phyloP scores from a whole-genome alignment of 1,140 invertebrate genomes.

The Pteromalus puparum region DNA sequence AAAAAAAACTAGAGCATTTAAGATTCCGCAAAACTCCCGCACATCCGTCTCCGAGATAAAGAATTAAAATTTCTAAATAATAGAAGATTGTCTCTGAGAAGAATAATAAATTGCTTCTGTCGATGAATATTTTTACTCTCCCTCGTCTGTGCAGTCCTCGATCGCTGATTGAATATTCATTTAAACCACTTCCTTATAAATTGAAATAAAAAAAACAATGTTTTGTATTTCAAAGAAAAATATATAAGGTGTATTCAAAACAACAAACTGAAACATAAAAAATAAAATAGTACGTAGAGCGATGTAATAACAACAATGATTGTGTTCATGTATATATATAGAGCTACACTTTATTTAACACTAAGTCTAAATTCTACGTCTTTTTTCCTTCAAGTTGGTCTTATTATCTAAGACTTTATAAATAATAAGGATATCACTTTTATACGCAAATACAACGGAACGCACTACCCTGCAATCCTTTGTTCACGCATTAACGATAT shows the following conservation, averaged over 20 bases:
- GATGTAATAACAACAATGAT: slow-evolving; percentile 11
- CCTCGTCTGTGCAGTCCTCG: no score
- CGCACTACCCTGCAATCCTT: not conserved
- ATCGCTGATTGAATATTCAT: not conserved
- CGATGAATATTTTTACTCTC: no score
- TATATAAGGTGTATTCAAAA: not conserved
- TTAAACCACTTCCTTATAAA: not conserved
- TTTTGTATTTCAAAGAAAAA: slow-evolving; percentile 16
- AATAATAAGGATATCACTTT: slow-evolving; percentile 36
- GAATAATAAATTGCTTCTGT: no score
- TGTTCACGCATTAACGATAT: slow-evolving; percentile 3
- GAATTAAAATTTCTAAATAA: not conserved
- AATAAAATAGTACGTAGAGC: not conserved
- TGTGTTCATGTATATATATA: not conserved
- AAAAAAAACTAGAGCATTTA: not conserved
- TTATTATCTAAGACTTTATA: slow-evolving; percentile 33
- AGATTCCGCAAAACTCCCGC: not conserved
- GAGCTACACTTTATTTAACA: slow-evolving; percentile 10
- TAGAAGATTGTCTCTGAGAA: no score
- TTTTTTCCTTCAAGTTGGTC: not conserved
- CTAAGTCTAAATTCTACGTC: not conserved
- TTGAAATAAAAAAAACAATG: not conserved
- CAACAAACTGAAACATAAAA: no score
- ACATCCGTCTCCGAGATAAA: not conserved
- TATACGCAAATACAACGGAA: slow-evolving; percentile 31